These are phyloP conservation scores for Uloborus plumipes DNA, from an alignment of 2,888 invertebrate species.

Conservation along the genomic window DNA sequence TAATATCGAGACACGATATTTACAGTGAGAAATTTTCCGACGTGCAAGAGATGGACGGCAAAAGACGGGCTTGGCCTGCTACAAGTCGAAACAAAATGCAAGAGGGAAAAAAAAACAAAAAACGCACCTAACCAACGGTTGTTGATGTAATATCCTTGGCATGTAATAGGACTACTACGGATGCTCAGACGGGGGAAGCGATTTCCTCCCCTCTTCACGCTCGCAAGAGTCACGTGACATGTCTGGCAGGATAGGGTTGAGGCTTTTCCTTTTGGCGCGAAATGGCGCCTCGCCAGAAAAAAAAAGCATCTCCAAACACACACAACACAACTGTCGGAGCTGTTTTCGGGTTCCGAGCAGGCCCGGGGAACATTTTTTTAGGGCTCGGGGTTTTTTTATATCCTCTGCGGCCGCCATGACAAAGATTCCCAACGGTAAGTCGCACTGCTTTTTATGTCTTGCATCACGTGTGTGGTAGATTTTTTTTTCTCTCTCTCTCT, in stretches of 20 bases:
- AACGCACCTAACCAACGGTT: conserved; percentile 39
- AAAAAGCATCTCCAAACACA: no score
- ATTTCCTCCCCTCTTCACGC: conserved; percentile 25
- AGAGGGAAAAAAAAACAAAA: conserved; percentile 4
- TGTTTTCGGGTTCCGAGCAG: conserved; percentile 30
- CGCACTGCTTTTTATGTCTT: conserved; percentile 6
- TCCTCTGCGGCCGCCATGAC: conserved; percentile 30
- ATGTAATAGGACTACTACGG: conserved; percentile 50
- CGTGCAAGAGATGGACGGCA: background rate
- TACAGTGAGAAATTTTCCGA: no score
- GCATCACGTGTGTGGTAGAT: background rate
- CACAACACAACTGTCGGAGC: conserved; percentile 27
- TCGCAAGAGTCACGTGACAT: conserved; percentile 55
- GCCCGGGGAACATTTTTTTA: conserved; percentile 29
- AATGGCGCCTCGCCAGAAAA: conserved; percentile 62
- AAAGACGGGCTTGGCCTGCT: conserved; percentile 6
- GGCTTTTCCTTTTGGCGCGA: conserved; percentile 59
- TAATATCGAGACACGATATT: no score
- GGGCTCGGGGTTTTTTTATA: conserved; percentile 1
- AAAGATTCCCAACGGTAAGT: conserved; percentile 58
- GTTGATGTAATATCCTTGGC: conserved; percentile 53
- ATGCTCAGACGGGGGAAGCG: conserved; percentile 56
- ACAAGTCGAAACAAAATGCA: conserved; percentile 1
- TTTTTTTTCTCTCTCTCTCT: conserved; percentile 3
- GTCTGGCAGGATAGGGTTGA: conserved; percentile 65